Evolutionary conservation across 2,113 vertebrate genomes (phyloP).

Genomic region (Chinchilla lanigera): DNA sequence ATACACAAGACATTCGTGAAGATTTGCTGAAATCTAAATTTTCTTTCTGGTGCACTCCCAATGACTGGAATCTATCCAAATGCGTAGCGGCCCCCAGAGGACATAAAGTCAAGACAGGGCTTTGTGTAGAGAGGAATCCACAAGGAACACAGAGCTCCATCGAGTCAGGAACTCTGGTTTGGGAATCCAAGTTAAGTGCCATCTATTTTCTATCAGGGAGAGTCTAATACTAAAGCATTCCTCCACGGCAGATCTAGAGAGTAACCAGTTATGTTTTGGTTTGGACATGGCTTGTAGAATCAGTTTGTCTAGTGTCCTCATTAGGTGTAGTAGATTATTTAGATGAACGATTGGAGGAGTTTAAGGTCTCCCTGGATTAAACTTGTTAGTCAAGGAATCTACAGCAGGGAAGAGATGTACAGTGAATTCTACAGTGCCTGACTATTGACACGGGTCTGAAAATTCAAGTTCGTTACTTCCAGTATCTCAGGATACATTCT

Average conservation of each 20-base stretch:
- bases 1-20: neutral
- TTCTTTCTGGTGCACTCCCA: neutral
- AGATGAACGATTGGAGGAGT: neutral
- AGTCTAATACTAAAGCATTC: neutral
- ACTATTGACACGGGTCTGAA: neutral
- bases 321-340: neutral
- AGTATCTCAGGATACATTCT: neutral
- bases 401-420: neutral
- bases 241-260: neutral
- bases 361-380: neutral
- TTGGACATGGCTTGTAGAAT: neutral
- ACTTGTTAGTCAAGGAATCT: neutral
- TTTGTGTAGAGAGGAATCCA: neutral
- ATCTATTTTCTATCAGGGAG: neutral
- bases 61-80: neutral
- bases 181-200: neutral
- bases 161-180: neutral
- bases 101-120: neutral
- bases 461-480: neutral
- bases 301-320: neutral
- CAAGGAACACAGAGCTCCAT: neutral
- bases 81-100: neutral
- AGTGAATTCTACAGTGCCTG: neutral
- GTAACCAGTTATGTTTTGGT: neutral
- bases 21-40: neutral